Evolutionary conservation across 1,140 invertebrate genomes (phyloP), one percentile per base, ranked within the genome.

Genomic region (Mactra quadrangularis): DNA sequence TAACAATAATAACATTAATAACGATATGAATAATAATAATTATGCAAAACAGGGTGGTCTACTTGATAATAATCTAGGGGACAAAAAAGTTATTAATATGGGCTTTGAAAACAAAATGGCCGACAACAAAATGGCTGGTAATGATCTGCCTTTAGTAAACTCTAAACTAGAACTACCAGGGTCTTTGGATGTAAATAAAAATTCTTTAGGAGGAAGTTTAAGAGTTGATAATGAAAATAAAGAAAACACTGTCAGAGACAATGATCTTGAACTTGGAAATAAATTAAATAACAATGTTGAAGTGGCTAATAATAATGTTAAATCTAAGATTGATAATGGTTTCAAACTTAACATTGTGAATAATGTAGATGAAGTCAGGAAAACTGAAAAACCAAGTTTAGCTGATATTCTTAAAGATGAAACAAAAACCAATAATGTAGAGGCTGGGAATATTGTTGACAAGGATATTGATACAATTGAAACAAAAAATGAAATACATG

Each of bases 321-420:
- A 55, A 22, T 6, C 4, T 7, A 55, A 27, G 4, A 35, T n/a
- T 33, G 27, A 41, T 31, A 4, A 35, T 45, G 33, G 55, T 38
- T 29, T 57, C 1, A 47, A 29, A n/a, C 31, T 57, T 19, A 52
- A 72, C n/a, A 72, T 53, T 38, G n/a, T 29, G 15, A 55, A 55
- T 15, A 55, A 15, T 35, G 33, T 19, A n/a, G 70, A 53, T 29
- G 38, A 66, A 13, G 57, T 33, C n/a, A 17, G 35, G 0, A 77
- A 64, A 35, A 77, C 29, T 64, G 22, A 59, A 1, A 57, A 57
- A n/a, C n/a, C n/a, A n/a, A n/a, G n/a, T n/a, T n/a, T n/a, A n/a
- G n/a, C n/a, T n/a, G n/a, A n/a, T n/a, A n/a, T n/a, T n/a, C n/a
- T 3, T 25, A n/a, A 35, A 38, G 47, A 25, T 52, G 6, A 13